Conservation (phyloP, 2,113 vertebrate genomes). For the Crotophaga sulcirostris region DNA sequence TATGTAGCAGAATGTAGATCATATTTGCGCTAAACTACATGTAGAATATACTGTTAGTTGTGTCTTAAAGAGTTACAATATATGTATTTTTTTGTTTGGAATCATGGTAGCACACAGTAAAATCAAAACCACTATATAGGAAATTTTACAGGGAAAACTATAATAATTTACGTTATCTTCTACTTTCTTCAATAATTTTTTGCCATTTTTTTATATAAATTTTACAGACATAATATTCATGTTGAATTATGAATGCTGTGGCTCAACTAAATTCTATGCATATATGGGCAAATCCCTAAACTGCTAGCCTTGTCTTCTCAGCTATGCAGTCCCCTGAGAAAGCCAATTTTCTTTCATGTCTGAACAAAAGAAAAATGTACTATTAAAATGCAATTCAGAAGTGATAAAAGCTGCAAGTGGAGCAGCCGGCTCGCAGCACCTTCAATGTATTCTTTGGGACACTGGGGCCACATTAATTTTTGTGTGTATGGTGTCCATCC, state of each 20-base stretch:
- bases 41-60: background rate
- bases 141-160: background rate
- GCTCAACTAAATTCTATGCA: conserved; percentile 45
- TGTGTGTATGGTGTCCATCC: conserved; percentile 79
- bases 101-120: background rate
- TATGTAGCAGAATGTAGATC: background rate
- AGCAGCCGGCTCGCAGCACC: conserved; percentile 79
- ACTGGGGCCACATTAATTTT: conserved; percentile 83
- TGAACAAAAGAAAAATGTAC: conserved; percentile 85
- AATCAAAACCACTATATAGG: background rate
- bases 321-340: conserved; percentile 74
- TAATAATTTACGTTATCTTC: background rate
- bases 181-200: background rate
- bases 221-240: background rate
- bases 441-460: conserved; percentile 80
- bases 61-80: background rate
- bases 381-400: conserved; percentile 86
- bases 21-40: background rate
- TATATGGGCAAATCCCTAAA: conserved; percentile 52
- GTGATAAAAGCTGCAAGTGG: conserved; percentile 81
- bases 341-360: conserved; percentile 84
- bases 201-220: background rate
- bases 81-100: background rate
- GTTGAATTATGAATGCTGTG: conserved; percentile 30
- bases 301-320: conserved; percentile 71